Evolutionary conservation across 2,888 invertebrate genomes (phyloP), one percentile per base, ranked within the genome.

Genomic region (Palloptera scutellata): DNA sequence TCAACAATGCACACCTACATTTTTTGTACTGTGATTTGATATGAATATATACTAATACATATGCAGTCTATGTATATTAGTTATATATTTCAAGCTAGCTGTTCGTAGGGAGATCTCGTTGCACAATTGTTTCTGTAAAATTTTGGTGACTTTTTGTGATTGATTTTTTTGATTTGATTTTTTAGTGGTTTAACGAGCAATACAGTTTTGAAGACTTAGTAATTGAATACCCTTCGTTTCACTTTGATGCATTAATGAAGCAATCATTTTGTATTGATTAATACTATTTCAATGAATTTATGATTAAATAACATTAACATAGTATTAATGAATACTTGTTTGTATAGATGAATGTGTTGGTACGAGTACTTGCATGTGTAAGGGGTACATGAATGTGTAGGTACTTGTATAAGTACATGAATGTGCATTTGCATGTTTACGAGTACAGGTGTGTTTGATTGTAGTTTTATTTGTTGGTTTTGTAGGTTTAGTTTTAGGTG

Each of bases 1-100:
- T 84, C 84, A 83, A 83, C 19, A 42, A 57, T 53, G 43, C 52
- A 19, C 43, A 12, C 17, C 11, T 48, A 20, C 17, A 43, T 48
- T n/a, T 48, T n/a, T 15, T 48, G 48, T 48, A 48, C 48, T 53
- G 19, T 53, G 53, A 11, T 53, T 53, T n/a, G 15, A 53, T n/a
- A 53, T 20, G 17, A 17, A 43, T 11, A 59, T 59, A 19, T 59
- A 19, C 12, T 17, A 13, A n/a, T 45, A 4, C 3, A n/a, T 48
- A n/a, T n/a, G n/a, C n/a, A n/a, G n/a, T n/a, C n/a, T 48, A 8
- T 13, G 1, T 10, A 45, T n/a, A 60, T 60, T n/a, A 20, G 43
- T 43, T n/a, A 12, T 19, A 45, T 45, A 4, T 45, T 45, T 60
- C 19, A 60, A 20, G 43, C 43, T 20, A 19, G 59, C 20, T 30